Percentiles rank a stretch among this genome's conserved stretches.
These are phyloP conservation scores for Schizothorax lantsangensis DNA, from an alignment of 2,797 vertebrate species.

Conservation along the genomic window DNA sequence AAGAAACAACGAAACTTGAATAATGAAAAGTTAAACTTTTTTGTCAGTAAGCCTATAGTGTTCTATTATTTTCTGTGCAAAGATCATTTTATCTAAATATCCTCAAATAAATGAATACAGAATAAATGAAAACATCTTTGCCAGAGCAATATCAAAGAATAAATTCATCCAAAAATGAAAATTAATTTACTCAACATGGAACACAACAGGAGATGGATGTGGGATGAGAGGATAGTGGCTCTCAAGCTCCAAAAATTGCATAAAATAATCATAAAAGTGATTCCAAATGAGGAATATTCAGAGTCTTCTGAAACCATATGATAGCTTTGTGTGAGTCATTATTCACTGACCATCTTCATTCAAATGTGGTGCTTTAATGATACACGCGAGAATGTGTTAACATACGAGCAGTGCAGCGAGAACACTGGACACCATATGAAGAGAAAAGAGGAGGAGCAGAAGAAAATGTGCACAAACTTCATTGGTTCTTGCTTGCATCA, in stretches of 20 bases:
- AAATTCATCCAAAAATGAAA: background rate
- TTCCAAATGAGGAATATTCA: slow-evolving; percentile 4
- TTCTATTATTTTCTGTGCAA: background rate
- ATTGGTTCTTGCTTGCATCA: background rate
- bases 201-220: background rate
- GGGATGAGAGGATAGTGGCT: background rate
- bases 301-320: background rate
- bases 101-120: background rate
- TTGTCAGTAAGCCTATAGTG: background rate
- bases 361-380: background rate
- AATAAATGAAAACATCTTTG: background rate
- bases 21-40: background rate
- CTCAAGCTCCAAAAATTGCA: background rate
- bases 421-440: background rate
- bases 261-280: slow-evolving; percentile 1
- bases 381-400: background rate
- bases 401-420: background rate
- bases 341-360: background rate
- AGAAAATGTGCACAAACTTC: background rate
- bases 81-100: background rate
- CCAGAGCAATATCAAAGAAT: background rate
- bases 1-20: background rate
- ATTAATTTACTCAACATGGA: background rate
- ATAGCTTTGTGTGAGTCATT: background rate
- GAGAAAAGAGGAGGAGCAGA: background rate